Evolutionary conservation across 2,888 invertebrate genomes (phyloP).

Genomic region (Taenaris catops): DNA sequence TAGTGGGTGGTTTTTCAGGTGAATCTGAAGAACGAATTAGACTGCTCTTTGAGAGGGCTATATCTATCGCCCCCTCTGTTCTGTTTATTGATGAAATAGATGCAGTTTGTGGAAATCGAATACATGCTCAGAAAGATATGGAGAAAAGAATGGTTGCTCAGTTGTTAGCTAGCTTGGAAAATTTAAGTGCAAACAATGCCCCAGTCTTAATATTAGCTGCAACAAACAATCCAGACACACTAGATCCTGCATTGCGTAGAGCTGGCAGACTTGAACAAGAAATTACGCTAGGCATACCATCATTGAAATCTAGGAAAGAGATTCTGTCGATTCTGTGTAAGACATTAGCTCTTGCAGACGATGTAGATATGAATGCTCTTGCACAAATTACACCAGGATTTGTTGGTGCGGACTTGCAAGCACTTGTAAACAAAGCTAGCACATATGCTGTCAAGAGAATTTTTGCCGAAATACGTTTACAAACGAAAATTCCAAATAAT

Average conservation of each 20-base stretch:
- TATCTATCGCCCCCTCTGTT: conserved; percentile 87
- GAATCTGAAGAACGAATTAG: conserved; percentile 97
- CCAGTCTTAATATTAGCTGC: conserved; percentile 95
- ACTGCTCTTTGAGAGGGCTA: conserved; percentile 93
- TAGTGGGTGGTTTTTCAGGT: conserved; percentile 96
- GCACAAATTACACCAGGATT: conserved; percentile 96
- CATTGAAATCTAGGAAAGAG: conserved; percentile 88
- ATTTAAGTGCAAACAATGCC: conserved; percentile 77
- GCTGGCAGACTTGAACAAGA: conserved; percentile 97
- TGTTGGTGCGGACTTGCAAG: conserved; percentile 96
- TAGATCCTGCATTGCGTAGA: conserved; percentile 95
- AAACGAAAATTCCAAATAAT: conserved; percentile 21
- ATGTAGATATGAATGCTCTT: conserved; percentile 85
- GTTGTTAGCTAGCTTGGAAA: conserved; percentile 93
- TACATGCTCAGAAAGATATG: conserved; percentile 96
- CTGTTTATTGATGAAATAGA: conserved; percentile 98
- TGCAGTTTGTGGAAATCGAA: conserved; percentile 94
- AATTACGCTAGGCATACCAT: conserved; percentile 95
- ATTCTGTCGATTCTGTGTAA: conserved; percentile 87
- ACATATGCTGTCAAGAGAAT: conserved; percentile 89
- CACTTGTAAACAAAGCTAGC: conserved; percentile 92
- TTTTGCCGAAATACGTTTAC: conserved; percentile 50
- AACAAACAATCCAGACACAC: conserved; percentile 94
- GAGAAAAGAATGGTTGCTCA: conserved; percentile 97
- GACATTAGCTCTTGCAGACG: conserved; percentile 83